These are phyloP conservation scores for Cygnus olor DNA, from an alignment of 2,797 vertebrate genomes.

Conservation along the genomic window DNA sequence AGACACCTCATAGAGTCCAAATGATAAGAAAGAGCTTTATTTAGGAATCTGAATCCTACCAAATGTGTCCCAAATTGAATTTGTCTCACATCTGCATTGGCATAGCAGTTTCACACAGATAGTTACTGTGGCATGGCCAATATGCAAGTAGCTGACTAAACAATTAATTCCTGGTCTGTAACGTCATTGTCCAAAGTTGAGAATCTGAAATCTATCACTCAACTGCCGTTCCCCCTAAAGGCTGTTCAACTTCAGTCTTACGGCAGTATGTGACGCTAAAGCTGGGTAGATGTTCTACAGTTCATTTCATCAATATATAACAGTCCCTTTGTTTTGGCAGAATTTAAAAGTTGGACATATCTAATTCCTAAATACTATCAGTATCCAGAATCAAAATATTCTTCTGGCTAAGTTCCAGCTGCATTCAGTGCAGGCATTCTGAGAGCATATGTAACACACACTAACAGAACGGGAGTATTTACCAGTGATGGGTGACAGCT, in stretches of 20 bases:
- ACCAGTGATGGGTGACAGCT: not conserved
- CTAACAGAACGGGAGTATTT: not conserved
- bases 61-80: not conserved
- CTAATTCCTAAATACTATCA: not conserved
- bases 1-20: not conserved
- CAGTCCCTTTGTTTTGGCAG: not conserved
- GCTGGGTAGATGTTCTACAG: not conserved
- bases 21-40: not conserved
- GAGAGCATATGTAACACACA: not conserved
- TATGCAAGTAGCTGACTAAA: not conserved
- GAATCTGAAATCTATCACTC: conserved; percentile 17
- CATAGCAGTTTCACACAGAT: not conserved
- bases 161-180: conserved; percentile 13
- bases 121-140: not conserved
- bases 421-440: not conserved
- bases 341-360: not conserved
- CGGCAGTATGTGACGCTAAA: not conserved
- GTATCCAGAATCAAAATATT: not conserved
- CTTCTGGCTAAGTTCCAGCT: not conserved
- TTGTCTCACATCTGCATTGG: not conserved
- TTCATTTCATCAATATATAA: not conserved
- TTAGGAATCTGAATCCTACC: not conserved
- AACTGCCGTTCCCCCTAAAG: not conserved
- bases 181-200: not conserved
- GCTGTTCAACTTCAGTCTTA: not conserved